Evolutionary conservation across 2,888 invertebrate genomes (phyloP).

Genomic region (Amblyteles armatorius): DNA sequence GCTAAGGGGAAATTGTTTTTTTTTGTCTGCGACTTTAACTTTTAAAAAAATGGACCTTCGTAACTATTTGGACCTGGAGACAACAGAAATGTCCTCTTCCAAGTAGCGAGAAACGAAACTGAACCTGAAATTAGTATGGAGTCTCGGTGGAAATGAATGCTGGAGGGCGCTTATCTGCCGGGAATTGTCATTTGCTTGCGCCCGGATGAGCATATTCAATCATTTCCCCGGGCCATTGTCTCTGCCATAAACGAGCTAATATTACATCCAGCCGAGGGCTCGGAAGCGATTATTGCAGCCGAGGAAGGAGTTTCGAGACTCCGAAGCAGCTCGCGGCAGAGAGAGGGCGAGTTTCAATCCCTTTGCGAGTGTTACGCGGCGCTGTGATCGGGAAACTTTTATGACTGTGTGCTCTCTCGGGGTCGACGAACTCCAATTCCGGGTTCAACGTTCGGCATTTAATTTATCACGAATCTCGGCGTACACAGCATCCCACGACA

Average conservation of each 20-base stretch:
- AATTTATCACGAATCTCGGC: constrained; percentile 7
- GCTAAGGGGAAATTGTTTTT: no score
- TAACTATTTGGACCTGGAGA: background rate
- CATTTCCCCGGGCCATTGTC: constrained; percentile 10
- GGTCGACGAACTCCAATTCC: constrained; percentile 9
- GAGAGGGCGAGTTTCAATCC: constrained; percentile 20
- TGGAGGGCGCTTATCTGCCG: background rate
- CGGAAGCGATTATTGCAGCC: constrained; percentile 27
- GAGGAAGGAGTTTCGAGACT: constrained; percentile 33
- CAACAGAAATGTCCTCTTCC: background rate
- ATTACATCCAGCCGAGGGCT: constrained; percentile 21
- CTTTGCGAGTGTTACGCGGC: background rate
- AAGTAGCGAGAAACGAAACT: background rate
- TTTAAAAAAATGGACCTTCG: no score
- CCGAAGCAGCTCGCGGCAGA: constrained; percentile 14
- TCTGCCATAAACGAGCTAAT: constrained; percentile 25
- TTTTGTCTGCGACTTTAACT: no score
- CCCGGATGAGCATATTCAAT: background rate
- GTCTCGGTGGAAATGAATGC: background rate
- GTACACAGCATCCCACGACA: background rate
- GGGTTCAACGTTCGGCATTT: constrained; percentile 15
- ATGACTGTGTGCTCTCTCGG: constrained; percentile 5
- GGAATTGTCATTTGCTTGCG: background rate
- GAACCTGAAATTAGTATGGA: background rate
- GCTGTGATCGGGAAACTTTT: constrained; percentile 42